Evolutionary conservation across 2,113 vertebrate genomes (phyloP), one percentile per base, ranked within the genome.

Genomic region (Tenrec ecaudatus): DNA sequence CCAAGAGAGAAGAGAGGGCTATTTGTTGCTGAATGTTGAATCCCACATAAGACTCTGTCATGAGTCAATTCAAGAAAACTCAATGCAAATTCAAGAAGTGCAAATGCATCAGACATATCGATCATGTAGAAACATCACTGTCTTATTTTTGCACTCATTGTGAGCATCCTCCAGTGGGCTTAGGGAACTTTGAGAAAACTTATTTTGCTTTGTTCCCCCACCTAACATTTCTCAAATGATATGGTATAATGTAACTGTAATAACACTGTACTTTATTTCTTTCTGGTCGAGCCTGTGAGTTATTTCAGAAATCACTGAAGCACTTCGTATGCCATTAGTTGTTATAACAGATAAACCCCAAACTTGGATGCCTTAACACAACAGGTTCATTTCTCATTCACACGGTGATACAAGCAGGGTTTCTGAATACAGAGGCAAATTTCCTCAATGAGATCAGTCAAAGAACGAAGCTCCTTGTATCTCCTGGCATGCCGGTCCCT

Each of bases 21-120:
- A 90, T 82, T 64, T 81, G 94, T 95, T 89, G 66, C 87, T 97
- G 95, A 96, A 93, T 96, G 92, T 58, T 96, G 43, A 36, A 91
- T 94, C 79, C 90, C 96, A 96, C 96, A 62, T 94, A 93, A 93
- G 86, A 95, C 95, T 89, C 93, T 93, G 90, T 16, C 22, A 58
- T 95, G 93, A 96, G 92, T 89, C 89, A 88, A 68, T 94, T 95
- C 83, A 5, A 11, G 76, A 57, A 94, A 62, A 33, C 94, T 95
- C 79, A 92, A 96, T 95, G 90, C 91, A 95, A 93, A 90, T 73
- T 0, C 25, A 86, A 62, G 82, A 71, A 96, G 85, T 57, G 12
- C 31, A 96, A 86, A 76, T 91, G 57, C 89, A 95, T 94, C 33
- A 95, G 97, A 79, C 75, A 82, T 29, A 79, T 64, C 64, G 90